Base-by-base conservation (phyloP, 1,140 invertebrate genomes). In the Himalopsyche phryganea region DNA sequence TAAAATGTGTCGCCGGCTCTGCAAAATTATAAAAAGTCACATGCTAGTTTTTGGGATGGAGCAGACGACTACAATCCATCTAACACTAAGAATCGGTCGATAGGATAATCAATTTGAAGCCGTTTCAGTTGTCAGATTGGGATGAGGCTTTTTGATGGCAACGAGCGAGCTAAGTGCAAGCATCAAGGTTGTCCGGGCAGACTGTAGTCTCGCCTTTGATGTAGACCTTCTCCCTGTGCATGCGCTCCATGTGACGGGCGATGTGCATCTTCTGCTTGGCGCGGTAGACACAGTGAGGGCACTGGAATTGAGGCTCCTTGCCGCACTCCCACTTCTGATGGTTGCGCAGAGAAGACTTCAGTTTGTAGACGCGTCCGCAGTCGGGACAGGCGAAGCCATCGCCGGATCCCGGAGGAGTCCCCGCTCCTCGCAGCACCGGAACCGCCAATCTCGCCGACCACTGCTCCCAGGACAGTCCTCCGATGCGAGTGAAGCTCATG, bases 261-360 rank as follows among this genome's bases (percentile, higher is more conserved):
- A 91, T 90, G 74, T 91, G 88, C 86, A 89, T 89, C 77, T 90
- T 90, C 69, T 90, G 88, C 68, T 90, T 91, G 61, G 88, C 88
- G 57, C 86, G 80, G 71, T 91, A 90, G 7, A 89, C 85, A 71
- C 89, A 91, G 72, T 88, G 88, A 4, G 86, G 86, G 72, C 89
- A 91, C 66, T 87, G 85, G 69, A 90, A 91, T 69, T 90, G 87
- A 1, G 88, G 88, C 71, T 90, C 88, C 72, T 89, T 90, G 61
- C 87, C 88, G 71, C 89, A 92, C 70, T 92, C 89, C 89, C 89
- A 92, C 71, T 91, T 91, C 75, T 91, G 88, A 69, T 91, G 89
- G 69, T 91, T 92, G 17, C 89, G 79, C 67, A 92, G 76, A 65
- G 88, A 91, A 57, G 88, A 90, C 73, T 91, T 91, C 42, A 91